These are phyloP conservation scores for Penelope pileata DNA, from an alignment of 2,113 vertebrate genomes.

Conservation along the genomic window DNA sequence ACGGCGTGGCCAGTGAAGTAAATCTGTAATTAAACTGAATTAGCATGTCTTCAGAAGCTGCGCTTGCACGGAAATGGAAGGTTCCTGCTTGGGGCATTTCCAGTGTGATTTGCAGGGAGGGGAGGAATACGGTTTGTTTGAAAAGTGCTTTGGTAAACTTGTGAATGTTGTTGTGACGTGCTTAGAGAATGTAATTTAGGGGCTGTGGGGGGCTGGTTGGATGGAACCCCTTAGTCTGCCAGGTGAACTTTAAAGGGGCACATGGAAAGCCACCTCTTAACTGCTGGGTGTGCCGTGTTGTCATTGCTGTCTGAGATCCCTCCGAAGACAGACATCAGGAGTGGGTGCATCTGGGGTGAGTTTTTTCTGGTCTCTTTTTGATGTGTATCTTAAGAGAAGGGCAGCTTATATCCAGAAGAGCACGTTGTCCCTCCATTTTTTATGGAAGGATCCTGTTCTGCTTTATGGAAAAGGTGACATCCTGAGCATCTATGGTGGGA, in stretches of 20 bases:
- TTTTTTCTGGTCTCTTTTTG: not conserved
- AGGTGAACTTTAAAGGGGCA: not conserved
- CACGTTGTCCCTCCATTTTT: not conserved
- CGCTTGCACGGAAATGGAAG: conserved; percentile 32
- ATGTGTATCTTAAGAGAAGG: not conserved
- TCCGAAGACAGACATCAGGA: not conserved
- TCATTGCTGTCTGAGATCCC: not conserved
- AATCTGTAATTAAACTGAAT: conserved; percentile 72
- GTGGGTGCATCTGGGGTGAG: not conserved
- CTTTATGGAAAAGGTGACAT: not conserved
- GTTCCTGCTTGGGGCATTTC: conserved; percentile 40
- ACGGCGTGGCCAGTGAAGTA: conserved; percentile 22
- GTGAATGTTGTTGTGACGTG: not conserved
- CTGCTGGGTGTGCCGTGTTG: fast-evolving
- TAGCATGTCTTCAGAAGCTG: conserved; percentile 49
- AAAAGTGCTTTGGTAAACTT: not conserved
- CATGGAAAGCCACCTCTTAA: fast-evolving
- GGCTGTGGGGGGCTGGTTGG: not conserved
- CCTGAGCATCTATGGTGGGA: not conserved
- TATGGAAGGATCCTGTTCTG: fast-evolving
- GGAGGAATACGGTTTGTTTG: not conserved
- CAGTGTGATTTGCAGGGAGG: conserved; percentile 3
- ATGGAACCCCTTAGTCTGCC: not conserved
- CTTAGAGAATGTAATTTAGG: not conserved
- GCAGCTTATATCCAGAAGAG: not conserved